phyloP scores from a whole-genome alignment of 2,113 vertebrate genomes.

The Danio rerio region GRCz12tu NC_133177.1:2417501-2418000 shows the following conservation, averaged over 20 bases:
- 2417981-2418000: no score
- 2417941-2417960: no score
- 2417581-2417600: conserved; percentile 16
- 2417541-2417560: conserved; percentile 16
- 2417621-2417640: conserved; percentile 31
- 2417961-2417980: no score
- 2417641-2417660: conserved; percentile 12
- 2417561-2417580: conserved; percentile 26
- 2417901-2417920: no score
- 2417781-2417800: neutral
- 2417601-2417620: conserved; percentile 36
- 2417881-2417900: no score
- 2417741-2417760: neutral
- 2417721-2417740: neutral
- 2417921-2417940: no score
- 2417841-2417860: no score
- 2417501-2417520: neutral
- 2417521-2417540: neutral
- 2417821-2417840: no score
- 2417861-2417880: no score
- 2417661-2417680: conserved; percentile 33
- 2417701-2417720: conserved; percentile 18
- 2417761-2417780: conserved; percentile 6
- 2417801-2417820: no score
- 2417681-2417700: conserved; percentile 2